Percentiles rank a stretch among this genome's conserved stretches.
These are phyloP conservation scores for Habrosyne pyritoides DNA, from an alignment of 2,888 invertebrate genomes.

Conservation along the genomic window DNA sequence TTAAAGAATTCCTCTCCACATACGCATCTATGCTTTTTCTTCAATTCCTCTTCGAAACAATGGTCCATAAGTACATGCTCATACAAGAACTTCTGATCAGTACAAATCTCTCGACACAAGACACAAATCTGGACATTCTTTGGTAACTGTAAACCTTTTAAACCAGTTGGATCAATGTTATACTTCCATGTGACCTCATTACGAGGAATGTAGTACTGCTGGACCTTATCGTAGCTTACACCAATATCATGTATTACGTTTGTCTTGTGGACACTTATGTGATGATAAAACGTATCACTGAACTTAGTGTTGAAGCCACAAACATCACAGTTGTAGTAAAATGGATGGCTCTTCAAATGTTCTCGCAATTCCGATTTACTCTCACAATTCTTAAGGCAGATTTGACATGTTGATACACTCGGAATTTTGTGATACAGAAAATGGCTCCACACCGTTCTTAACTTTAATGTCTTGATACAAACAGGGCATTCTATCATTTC, in stretches of 20 bases:
- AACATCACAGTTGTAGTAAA: slow-evolving; percentile 40
- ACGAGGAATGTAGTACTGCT: neutral
- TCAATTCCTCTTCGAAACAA: fast-evolving
- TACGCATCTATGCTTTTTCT: slow-evolving; percentile 33
- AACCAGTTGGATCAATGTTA: slow-evolving; percentile 19
- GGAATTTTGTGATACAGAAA: slow-evolving; percentile 43
- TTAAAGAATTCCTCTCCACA: slow-evolving; percentile 56
- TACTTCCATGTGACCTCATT: slow-evolving; percentile 3
- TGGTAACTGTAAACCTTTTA: slow-evolving; percentile 40
- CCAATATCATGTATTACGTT: fast-evolving
- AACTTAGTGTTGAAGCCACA: slow-evolving; percentile 40
- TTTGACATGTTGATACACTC: slow-evolving; percentile 45
- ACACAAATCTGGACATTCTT: slow-evolving; percentile 45
- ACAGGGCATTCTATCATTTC: slow-evolving; percentile 38
- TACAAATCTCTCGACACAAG: slow-evolving; percentile 55
- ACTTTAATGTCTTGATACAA: slow-evolving; percentile 32
- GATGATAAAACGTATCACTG: slow-evolving; percentile 30
- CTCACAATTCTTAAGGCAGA: slow-evolving; percentile 42
- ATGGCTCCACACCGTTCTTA: slow-evolving; percentile 42
- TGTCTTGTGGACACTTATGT: slow-evolving; percentile 35
- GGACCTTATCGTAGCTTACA: slow-evolving; percentile 21
- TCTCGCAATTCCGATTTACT: slow-evolving; percentile 20
- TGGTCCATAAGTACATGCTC: slow-evolving; percentile 44
- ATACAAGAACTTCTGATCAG: slow-evolving; percentile 19
- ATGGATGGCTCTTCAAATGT: slow-evolving; percentile 43